Percentiles rank a stretch among this genome's conserved stretches.
phyloP scores from a whole-genome alignment of 2,797 vertebrate species.

The Tympanoctomys barrerae region DNA sequence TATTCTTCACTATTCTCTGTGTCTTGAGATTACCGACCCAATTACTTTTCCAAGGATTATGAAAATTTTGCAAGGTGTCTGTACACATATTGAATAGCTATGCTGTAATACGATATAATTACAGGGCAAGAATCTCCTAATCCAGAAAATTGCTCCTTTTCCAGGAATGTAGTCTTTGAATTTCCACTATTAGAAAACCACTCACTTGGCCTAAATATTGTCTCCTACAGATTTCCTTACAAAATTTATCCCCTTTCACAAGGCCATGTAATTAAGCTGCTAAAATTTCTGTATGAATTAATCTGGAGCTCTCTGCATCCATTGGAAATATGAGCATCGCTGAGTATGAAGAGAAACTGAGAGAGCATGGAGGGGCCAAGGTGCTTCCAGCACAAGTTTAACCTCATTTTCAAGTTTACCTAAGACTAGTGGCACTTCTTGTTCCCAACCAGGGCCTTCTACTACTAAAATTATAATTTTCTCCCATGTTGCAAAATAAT shows the following conservation, averaged over 20 bases:
- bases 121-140: slow-evolving; percentile 43
- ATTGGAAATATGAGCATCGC: background rate
- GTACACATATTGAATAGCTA: background rate
- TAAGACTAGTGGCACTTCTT: background rate
- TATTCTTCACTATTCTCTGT: slow-evolving; percentile 35
- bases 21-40: slow-evolving; percentile 18
- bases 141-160: slow-evolving; percentile 2
- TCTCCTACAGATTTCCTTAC: slow-evolving; percentile 33
- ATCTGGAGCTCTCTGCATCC: background rate
- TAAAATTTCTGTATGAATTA: slow-evolving; percentile 53
- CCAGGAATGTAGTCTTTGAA: slow-evolving; percentile 61
- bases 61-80: slow-evolving; percentile 1
- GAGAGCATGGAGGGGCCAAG: background rate
- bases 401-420: background rate
- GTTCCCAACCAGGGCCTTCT: background rate
- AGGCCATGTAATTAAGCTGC: slow-evolving; percentile 42
- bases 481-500: background rate
- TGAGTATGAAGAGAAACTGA: background rate
- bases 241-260: slow-evolving; percentile 55
- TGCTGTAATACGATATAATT: slow-evolving; percentile 21
- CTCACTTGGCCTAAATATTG: slow-evolving; percentile 49
- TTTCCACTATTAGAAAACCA: background rate
- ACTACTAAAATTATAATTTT: slow-evolving; percentile 42
- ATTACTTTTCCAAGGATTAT: slow-evolving; percentile 40
- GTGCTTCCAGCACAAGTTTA: slow-evolving; percentile 17